Conservation (phyloP, 2,113 vertebrate species). For the Gulo gulo region DNA sequence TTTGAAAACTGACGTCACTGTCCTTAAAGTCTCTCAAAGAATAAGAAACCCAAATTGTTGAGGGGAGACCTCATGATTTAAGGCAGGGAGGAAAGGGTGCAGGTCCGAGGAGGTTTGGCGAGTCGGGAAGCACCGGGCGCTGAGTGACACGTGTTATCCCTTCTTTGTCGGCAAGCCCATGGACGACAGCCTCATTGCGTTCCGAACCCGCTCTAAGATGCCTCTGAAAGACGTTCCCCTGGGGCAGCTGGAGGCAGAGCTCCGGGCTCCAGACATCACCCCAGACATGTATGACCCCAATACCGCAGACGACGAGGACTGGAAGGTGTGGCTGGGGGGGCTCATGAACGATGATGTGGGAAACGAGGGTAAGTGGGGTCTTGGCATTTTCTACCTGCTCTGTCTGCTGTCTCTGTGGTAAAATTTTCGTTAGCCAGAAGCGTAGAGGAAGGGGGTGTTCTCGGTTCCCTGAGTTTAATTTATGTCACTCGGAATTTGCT, state of each 20-base stretch:
- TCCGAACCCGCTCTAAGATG: slow-evolving; percentile 92
- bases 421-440: background rate
- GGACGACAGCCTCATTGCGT: slow-evolving; percentile 90
- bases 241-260: slow-evolving; percentile 93
- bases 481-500: background rate
- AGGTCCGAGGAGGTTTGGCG: background rate
- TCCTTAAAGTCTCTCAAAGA: background rate
- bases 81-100: background rate
- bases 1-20: background rate
- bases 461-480: background rate
- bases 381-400: background rate
- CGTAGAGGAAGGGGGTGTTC: background rate
- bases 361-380: slow-evolving; percentile 86
- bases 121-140: background rate
- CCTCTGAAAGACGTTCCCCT: slow-evolving; percentile 91
- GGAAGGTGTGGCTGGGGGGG: slow-evolving; percentile 93
- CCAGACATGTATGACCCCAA: slow-evolving; percentile 94
- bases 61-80: background rate
- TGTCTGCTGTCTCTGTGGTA: background rate
- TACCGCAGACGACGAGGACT: slow-evolving; percentile 90
- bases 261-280: slow-evolving; percentile 93
- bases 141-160: background rate
- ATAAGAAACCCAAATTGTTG: background rate
- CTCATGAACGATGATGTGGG: slow-evolving; percentile 91
- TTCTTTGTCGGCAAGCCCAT: slow-evolving; percentile 66